Percentiles rank a stretch among this genome's conserved stretches.
Conservation (phyloP, 2,113 vertebrate genomes). For the Cariama cristata region DNA sequence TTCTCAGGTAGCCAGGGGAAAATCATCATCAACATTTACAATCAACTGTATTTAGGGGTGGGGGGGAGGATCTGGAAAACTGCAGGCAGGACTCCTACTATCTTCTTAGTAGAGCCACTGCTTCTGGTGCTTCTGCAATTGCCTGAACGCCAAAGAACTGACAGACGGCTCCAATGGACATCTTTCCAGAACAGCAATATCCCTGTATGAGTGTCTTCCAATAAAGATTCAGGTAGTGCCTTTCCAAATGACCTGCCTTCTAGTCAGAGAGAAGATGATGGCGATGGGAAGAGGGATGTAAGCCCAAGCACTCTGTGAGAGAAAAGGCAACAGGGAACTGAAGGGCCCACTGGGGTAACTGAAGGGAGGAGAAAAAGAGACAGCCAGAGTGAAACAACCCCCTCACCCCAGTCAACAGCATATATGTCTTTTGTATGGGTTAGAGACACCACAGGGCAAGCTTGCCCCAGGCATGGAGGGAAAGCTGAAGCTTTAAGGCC, state of each 20-base stretch:
- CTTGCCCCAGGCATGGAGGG: neutral
- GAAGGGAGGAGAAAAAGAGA: neutral
- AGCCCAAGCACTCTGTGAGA: neutral
- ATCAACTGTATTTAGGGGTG: neutral
- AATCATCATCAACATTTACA: neutral
- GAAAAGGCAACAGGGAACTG: neutral
- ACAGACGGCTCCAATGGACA: neutral
- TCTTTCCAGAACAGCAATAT: neutral
- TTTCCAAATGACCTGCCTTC: neutral
- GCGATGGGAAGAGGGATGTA: neutral
- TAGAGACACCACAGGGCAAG: neutral
- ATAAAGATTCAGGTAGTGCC: neutral
- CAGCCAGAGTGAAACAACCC: neutral
- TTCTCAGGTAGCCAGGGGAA: neutral
- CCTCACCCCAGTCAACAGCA: neutral
- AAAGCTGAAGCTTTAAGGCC: neutral
- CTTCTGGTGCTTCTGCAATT: neutral
- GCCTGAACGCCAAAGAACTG: neutral
- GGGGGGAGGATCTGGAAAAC: neutral
- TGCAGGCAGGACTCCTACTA: neutral
- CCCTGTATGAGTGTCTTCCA: neutral
- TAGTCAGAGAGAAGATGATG: neutral
- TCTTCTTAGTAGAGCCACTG: neutral
- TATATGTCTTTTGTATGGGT: neutral
- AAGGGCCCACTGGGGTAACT: neutral